Conservation (phyloP, 2,113 vertebrate species). For the Speoplatyrhinus poulsoni region DNA sequence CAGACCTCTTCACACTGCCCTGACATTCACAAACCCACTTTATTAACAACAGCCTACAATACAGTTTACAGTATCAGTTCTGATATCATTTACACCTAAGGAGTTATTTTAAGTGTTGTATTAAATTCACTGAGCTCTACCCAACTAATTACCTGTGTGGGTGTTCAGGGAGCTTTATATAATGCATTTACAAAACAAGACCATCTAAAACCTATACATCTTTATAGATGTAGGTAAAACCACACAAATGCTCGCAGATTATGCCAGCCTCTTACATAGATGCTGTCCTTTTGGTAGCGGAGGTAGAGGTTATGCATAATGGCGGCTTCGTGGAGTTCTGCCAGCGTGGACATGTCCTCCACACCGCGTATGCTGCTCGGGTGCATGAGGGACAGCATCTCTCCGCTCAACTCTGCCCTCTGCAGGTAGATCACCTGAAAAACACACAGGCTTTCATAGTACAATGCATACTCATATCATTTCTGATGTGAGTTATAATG, state of each 20-base stretch:
- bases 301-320: conserved; percentile 89
- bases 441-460: background rate
- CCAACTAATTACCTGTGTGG: no score
- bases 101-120: no score
- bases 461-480: background rate
- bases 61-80: no score
- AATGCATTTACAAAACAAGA: no score
- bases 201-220: no score
- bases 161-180: no score
- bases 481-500: background rate
- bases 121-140: no score
- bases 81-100: no score
- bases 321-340: conserved; percentile 87
- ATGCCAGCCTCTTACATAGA: conserved; percentile 78
- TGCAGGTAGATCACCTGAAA: conserved; percentile 78
- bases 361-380: conserved; percentile 82
- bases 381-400: conserved; percentile 83
- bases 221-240: no score
- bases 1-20: no score
- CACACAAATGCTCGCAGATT: background rate
- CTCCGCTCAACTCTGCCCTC: conserved; percentile 72
- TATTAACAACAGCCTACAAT: no score
- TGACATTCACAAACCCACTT: no score
- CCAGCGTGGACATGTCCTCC: conserved; percentile 89
- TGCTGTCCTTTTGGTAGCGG: conserved; percentile 84